Base-by-base conservation (phyloP, 1,140 invertebrate species). In the Triops cancriformis region DNA sequence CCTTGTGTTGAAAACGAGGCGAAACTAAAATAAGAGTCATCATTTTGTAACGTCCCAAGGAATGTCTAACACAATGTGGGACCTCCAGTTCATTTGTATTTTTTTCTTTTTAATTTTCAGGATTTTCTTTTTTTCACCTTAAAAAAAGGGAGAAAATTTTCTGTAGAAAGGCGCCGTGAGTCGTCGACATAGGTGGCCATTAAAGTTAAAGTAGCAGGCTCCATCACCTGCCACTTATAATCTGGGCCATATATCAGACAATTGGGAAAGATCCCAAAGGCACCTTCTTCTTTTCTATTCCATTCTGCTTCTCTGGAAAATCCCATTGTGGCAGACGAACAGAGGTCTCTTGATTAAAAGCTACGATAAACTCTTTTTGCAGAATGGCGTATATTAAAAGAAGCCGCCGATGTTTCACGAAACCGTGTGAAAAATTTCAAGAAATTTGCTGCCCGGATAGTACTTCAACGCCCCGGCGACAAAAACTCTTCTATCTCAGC, bases 201-300 rank as follows among this genome's bases (percentile, higher is more conserved):
- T 64, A 64, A 64, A 64, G 51, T 64, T 64, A 64, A 64, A 64
- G 51, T 64, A 64, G 51, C 51, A 64, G 51, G 51, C 51, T 64
- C 51, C 51, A 64, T 64, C 51, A 64, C 51, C 51, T 64, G 51
- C 51, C 51, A 64, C 18, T 64, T 64, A 64, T 64, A 64, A 64
- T 64, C 51, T 64, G 51, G 51, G 51, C 51, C 51, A 23, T 64
- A 64, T 64, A 64, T 64, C 51, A 64, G 51, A 64, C 51, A 64
- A 64, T 64, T 64, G 51, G 31, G 51, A 64, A 23, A 64, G 51
- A 64, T 64, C 51, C 51, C 9, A 64, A 64, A n/a, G 51, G 31
- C 7, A 7, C 31, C 31, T 37, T 37, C 31, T 37, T 37, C 51
- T n/a, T 23, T 23, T 64, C 51, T 64, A 64, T 14, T 14, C 14